These are phyloP conservation scores for Tympanoctomys barrerae DNA, from an alignment of 2,797 vertebrate species.

Conservation along the genomic window DNA sequence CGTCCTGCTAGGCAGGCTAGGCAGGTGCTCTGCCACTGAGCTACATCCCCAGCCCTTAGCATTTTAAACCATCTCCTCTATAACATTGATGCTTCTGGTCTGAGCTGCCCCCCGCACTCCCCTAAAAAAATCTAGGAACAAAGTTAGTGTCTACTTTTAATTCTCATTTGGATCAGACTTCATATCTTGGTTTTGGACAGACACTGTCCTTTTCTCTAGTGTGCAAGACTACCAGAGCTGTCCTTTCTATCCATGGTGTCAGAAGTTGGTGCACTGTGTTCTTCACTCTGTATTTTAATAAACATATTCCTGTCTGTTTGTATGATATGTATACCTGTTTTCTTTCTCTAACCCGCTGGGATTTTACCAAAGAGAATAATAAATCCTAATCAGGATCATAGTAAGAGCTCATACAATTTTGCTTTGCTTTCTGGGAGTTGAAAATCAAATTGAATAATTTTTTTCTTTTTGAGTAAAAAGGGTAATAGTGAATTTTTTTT, in stretches of 20 bases:
- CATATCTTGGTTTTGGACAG: neutral
- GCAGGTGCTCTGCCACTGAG: neutral
- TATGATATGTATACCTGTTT: neutral
- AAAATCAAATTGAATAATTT: neutral
- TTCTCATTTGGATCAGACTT: neutral
- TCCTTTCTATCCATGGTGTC: neutral
- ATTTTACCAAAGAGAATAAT: conserved; percentile 34
- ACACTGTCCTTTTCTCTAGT: neutral
- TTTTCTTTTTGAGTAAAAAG: neutral
- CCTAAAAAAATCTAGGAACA: neutral
- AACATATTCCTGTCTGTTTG: neutral
- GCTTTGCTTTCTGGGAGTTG: conserved; percentile 15
- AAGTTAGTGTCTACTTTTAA: neutral
- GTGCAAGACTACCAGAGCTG: neutral
- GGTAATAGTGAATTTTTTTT: neutral
- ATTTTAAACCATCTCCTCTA: neutral
- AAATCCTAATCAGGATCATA: conserved; percentile 5
- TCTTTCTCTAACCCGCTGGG: neutral
- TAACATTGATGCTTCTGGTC: neutral
- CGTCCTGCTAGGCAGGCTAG: neutral
- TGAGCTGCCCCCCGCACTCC: neutral
- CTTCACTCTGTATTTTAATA: neutral
- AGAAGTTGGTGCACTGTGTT: neutral
- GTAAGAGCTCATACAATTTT: neutral
- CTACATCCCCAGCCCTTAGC: neutral